phyloP scores from a whole-genome alignment of 2,797 vertebrate species.

The Pagetopsis macropterus region DNA sequence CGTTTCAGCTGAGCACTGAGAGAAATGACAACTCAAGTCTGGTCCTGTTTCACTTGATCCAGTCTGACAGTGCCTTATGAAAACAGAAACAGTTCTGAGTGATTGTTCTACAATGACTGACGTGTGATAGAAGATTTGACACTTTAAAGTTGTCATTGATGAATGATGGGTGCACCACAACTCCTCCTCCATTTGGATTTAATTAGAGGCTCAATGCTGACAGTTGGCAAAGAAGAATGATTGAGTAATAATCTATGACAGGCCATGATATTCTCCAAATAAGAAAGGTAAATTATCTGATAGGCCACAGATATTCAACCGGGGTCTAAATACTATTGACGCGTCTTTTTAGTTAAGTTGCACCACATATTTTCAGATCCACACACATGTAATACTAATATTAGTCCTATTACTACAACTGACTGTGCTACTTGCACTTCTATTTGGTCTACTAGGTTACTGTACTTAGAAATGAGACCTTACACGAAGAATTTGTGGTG shows the following conservation, averaged over 20 bases:
- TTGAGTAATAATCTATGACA: constrained; percentile 13
- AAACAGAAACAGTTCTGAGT: not conserved
- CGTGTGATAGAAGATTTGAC: not conserved
- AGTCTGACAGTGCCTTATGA: not conserved
- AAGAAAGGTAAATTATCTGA: constrained; percentile 20
- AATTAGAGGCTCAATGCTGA: constrained; percentile 20
- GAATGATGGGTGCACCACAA: not conserved
- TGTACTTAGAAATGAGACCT: constrained; percentile 2
- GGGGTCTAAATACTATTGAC: constrained; percentile 34
- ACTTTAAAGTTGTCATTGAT: constrained; percentile 9
- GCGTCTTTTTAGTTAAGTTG: constrained; percentile 1
- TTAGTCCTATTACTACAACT: not conserved
- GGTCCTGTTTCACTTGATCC: not conserved
- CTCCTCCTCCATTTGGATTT: not conserved
- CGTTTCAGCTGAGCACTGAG: not conserved
- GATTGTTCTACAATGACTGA: not conserved
- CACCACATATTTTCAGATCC: not conserved
- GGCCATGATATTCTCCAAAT: constrained; percentile 7
- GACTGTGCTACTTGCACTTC: not conserved
- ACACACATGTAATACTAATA: not conserved
- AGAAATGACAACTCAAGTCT: not conserved
- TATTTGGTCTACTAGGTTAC: not conserved
- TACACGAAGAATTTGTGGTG: not conserved
- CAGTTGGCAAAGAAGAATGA: constrained; percentile 8
- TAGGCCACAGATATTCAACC: constrained; percentile 16